Evolutionary conservation across 2,888 invertebrate genomes (phyloP).

Genomic region (Rotaria sp.): DNA sequence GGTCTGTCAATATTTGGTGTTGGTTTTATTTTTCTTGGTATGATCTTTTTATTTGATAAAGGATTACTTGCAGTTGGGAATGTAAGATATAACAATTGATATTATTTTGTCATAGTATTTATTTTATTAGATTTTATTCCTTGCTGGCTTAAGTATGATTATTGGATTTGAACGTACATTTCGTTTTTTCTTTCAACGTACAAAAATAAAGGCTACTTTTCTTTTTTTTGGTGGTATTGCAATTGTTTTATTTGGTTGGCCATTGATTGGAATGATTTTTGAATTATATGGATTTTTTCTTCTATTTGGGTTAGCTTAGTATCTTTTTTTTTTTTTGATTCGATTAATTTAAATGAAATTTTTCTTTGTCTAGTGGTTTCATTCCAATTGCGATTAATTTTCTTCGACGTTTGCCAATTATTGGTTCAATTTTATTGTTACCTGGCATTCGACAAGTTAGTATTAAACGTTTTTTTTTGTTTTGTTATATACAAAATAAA

Average conservation of each 20-base stretch:
- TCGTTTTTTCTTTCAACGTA: conserved; percentile 91
- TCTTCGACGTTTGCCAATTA: conserved; percentile 34
- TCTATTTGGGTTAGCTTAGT: conserved; percentile 32
- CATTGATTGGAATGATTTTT: conserved; percentile 86
- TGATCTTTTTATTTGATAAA: conserved; percentile 86
- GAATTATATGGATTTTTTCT: conserved; percentile 82
- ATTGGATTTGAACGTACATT: conserved; percentile 90
- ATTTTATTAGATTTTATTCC: conserved; percentile 75
- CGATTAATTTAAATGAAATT: not conserved
- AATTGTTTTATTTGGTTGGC: conserved; percentile 86
- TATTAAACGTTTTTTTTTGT: not conserved
- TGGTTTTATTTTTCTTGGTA: conserved; percentile 84
- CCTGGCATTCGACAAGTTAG: conserved; percentile 37
- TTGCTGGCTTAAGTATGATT: conserved; percentile 85
- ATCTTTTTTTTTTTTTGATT: not conserved
- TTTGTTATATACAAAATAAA: not conserved
- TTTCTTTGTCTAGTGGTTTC: conserved; percentile 27
- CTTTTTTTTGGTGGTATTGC: conserved; percentile 89
- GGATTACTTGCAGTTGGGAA: conserved; percentile 96
- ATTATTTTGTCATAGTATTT: not conserved
- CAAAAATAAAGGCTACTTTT: conserved; percentile 80
- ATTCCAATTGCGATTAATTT: conserved; percentile 38
- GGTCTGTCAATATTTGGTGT: conserved; percentile 91
- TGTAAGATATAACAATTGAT: conserved; percentile 59
- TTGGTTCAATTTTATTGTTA: conserved; percentile 33